Evolutionary conservation across 2,797 vertebrate genomes (phyloP).

Genomic region (Tachyglossus aculeatus): DNA sequence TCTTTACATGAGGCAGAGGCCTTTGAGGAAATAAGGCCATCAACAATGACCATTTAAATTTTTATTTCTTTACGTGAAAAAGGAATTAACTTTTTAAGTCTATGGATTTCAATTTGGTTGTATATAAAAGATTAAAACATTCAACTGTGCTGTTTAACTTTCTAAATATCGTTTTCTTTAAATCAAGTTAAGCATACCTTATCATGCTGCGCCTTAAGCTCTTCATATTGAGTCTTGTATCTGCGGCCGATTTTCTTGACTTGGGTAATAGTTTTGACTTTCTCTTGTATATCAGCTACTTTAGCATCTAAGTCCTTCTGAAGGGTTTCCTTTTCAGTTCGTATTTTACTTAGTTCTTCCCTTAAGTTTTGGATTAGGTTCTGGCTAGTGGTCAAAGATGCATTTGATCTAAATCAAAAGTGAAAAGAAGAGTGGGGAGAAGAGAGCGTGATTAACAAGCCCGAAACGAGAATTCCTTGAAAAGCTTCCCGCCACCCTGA

Average conservation of each 20-base stretch:
- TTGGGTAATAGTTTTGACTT: constrained; percentile 90
- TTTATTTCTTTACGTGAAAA: too few relatives aligned
- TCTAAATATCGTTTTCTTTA: too few relatives aligned
- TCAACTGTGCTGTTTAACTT: too few relatives aligned
- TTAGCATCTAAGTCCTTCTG: constrained; percentile 85
- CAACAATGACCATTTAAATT: too few relatives aligned
- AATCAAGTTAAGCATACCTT: constrained; percentile 77
- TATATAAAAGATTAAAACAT: too few relatives aligned
- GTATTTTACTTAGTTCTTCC: constrained; percentile 82
- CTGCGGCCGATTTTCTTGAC: constrained; percentile 97
- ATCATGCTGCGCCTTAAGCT: constrained; percentile 90
- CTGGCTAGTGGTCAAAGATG: constrained; percentile 83
- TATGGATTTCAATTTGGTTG: neutral
- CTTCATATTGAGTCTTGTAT: constrained; percentile 97
- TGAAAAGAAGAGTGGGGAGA: neutral
- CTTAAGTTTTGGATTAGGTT: constrained; percentile 85
- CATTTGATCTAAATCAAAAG: constrained; percentile 76
- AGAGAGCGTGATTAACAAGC: too few relatives aligned
- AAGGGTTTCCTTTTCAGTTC: constrained; percentile 81
- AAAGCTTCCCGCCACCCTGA: too few relatives aligned
- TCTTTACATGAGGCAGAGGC: too few relatives aligned
- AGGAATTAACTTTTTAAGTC: neutral
- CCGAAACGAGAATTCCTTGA: too few relatives aligned
- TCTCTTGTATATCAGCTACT: constrained; percentile 88
- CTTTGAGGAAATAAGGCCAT: too few relatives aligned